Conservation (phyloP, 2,113 vertebrate species). For the Myanophis thanlyinensis region DNA sequence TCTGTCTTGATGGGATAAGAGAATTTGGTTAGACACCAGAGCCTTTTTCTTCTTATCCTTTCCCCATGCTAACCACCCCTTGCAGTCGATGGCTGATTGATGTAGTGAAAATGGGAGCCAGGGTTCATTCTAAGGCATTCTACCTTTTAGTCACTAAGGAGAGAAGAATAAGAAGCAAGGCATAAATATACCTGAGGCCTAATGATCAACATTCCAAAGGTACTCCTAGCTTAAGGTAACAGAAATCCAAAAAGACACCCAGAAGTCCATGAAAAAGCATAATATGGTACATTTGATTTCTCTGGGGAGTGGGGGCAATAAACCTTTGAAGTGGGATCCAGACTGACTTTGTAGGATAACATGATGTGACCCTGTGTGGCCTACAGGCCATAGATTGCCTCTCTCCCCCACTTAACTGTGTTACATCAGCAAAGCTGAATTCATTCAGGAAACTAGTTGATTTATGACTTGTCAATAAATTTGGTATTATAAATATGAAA, state of each 20-base stretch:
- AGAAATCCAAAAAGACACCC: neutral
- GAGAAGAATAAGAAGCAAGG: neutral
- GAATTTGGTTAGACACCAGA: neutral
- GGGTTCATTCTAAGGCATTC: neutral
- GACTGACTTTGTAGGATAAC: too few species aligned
- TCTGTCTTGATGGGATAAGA: too few species aligned
- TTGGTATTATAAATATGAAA: neutral
- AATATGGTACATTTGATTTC: too few species aligned
- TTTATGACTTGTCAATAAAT: neutral
- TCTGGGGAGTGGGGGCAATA: too few species aligned
- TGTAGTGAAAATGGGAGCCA: neutral
- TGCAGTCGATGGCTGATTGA: neutral
- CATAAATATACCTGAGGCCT: slow-evolving; percentile 13
- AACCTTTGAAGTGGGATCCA: too few species aligned
- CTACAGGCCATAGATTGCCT: too few species aligned
- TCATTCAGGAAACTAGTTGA: neutral
- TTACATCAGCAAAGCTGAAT: neutral
- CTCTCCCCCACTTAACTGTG: too few species aligned
- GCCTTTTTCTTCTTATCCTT: neutral
- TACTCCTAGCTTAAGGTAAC: neutral
- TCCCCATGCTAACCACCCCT: neutral
- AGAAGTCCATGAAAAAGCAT: too few species aligned
- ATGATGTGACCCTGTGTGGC: too few species aligned
- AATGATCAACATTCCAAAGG: slow-evolving; percentile 10
- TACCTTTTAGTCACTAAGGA: neutral